Base-by-base conservation (phyloP, 2,113 vertebrate genomes). In the Apeltes quadracus region DNA sequence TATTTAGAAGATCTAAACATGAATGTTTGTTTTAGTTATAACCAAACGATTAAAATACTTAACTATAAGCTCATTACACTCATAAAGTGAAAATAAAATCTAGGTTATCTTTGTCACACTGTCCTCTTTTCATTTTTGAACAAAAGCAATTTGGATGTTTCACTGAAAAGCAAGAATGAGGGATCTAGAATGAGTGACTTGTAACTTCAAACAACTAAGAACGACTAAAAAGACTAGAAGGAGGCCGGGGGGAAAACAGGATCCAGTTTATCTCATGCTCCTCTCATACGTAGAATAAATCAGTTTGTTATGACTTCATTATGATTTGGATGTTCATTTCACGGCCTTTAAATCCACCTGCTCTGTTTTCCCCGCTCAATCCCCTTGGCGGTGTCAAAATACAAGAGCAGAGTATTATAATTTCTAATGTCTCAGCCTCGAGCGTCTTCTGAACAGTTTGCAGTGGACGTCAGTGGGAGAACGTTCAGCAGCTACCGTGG, bases 111-210 rank as follows among this genome's bases (percentile, higher is more conserved):
- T 50, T 76, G 16, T 68, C 23, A 59, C 10, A 13, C 12, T 67
- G 38, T 61, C 59, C 0, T 11, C 46, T 48, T 68, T 41, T 18
- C 20, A 1, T 41, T 22, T 59, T 14, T 34, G 69, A 71, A 76
- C 58, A 4, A 56, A 59, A 25, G 18, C 48, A 41, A 34, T 48
- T n/a, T 7, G 10, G 36, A 58, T 15, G 61, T 78, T 55, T 66
- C 48, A 8, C 38, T 32, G 44, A 16, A 65, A 41, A 50, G 23
- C n/a, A 27, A 32, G n/a, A n/a, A n/a, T n/a, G n/a, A n/a, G n/a
- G n/a, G 81, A 54, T 63, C 29, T 32, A 58, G 79, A 61, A 76
- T 76, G 4, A 53, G 75, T 68, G 43, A 36, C 6, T 58, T 68
- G 25, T 12, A 58, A 62, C 53, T 69, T 22, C 22, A 5, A 18